phyloP scores from a whole-genome alignment of 2,888 invertebrate species.

The Epinotia demarniana region DNA sequence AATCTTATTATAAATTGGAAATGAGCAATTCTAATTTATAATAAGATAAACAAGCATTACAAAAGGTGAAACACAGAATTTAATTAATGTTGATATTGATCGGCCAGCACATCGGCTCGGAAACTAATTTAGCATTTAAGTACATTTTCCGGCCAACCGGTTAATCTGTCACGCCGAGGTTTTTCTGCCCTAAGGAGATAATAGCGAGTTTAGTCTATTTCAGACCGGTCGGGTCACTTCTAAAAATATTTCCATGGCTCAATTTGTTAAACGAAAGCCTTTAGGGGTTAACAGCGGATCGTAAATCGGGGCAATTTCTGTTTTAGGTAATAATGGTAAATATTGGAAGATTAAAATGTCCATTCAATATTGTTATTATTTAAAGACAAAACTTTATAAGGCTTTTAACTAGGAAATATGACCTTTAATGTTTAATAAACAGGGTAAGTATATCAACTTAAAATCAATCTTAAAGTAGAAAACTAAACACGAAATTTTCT shows the following conservation, averaged over 20 bases:
- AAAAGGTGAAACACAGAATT: no score
- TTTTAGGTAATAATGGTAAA: background rate
- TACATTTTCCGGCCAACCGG: constrained; percentile 32
- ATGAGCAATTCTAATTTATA: no score
- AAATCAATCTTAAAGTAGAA: no score
- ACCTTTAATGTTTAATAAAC: no score
- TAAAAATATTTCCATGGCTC: constrained; percentile 41
- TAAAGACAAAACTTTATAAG: no score
- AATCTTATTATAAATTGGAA: no score
- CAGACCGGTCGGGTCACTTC: constrained; percentile 30
- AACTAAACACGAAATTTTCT: no score
- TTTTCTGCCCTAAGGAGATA: constrained; percentile 40
- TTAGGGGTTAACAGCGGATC: constrained; percentile 23
- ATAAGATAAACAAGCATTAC: no score
- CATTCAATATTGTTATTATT: no score
- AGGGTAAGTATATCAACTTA: no score
- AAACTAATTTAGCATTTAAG: constrained; percentile 34
- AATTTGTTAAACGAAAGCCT: constrained; percentile 37
- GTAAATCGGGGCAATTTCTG: constrained; percentile 17
- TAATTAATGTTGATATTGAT: constrained; percentile 3
- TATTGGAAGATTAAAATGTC: no score
- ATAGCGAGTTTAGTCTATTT: constrained; percentile 35
- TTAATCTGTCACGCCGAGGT: constrained; percentile 23
- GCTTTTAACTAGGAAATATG: no score
- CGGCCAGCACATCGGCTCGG: constrained; percentile 4